phyloP scores from a whole-genome alignment of 35 echinoderm and acorn worm species.

The Apostichopus californicus region DNA sequence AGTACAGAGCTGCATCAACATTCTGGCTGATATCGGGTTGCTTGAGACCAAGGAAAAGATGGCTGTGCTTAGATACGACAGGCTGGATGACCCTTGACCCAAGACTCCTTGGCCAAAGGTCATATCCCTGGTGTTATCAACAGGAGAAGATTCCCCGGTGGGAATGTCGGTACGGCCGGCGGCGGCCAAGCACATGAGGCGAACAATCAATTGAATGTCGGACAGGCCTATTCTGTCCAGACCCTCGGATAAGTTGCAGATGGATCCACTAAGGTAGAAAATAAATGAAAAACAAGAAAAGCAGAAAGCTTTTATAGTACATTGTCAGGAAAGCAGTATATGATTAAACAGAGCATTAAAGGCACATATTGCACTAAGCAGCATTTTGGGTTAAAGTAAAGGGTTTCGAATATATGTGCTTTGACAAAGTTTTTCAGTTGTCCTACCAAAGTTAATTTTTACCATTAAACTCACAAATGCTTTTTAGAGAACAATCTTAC shows the following conservation, averaged over 20 bases:
- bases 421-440: too few species aligned
- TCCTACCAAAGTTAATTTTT: too few species aligned
- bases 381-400: too few species aligned
- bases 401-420: too few species aligned
- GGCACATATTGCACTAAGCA: too few species aligned
- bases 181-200: constrained; percentile 91
- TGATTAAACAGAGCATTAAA: too few species aligned
- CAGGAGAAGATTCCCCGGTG: constrained; percentile 38
- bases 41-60: constrained; percentile 79
- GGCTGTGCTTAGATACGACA: constrained; percentile 91
- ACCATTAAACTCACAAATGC: too few species aligned
- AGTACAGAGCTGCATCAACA: constrained; percentile 95
- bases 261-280: constrained; percentile 66
- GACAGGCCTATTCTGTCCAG: constrained; percentile 81
- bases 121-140: constrained; percentile 21
- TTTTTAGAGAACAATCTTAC: too few species aligned
- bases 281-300: too few species aligned
- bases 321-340: too few species aligned
- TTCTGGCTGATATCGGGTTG: constrained; percentile 85
- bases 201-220: constrained; percentile 90
- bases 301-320: too few species aligned
- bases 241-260: constrained; percentile 87
- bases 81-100: constrained; percentile 72
- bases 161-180: constrained; percentile 91
- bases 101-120: constrained; percentile 18